These are phyloP conservation scores for Cephalotes varians DNA, from an alignment of 2,888 invertebrate genomes.

Conservation along the genomic window DNA sequence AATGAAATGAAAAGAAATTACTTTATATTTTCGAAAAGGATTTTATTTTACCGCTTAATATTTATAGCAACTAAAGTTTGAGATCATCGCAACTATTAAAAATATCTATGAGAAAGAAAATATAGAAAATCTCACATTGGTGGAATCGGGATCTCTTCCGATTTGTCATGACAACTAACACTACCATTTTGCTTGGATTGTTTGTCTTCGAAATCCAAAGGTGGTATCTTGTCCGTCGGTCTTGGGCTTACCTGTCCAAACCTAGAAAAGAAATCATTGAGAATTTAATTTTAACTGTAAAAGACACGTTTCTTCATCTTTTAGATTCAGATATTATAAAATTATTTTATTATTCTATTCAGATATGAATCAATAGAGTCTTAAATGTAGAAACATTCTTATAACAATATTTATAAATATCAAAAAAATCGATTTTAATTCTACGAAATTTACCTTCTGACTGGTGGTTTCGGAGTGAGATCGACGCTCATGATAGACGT, in stretches of 20 bases:
- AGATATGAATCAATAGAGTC: not conserved
- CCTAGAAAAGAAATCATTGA: conserved; percentile 62
- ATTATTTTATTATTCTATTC: not conserved
- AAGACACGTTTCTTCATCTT: not conserved
- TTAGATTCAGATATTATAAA: not conserved
- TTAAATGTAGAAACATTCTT: not conserved
- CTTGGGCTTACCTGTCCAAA: conserved; percentile 82
- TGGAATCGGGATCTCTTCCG: conserved; percentile 78
- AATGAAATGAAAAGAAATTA: not conserved
- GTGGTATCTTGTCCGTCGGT: conserved; percentile 78
- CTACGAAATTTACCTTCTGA: conserved; percentile 73
- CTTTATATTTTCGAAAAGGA: not conserved
- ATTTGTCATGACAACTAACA: conserved; percentile 66
- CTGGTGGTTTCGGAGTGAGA: conserved; percentile 82
- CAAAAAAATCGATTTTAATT: not conserved
- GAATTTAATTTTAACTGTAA: conserved; percentile 4
- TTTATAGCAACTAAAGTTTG: not conserved
- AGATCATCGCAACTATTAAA: not conserved
- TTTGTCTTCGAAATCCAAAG: conserved; percentile 75
- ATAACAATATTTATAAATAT: not conserved
- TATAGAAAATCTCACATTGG: conserved; percentile 68
- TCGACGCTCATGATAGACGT: conserved; percentile 77
- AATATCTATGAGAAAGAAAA: conserved; percentile 8
- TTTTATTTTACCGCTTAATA: not conserved
- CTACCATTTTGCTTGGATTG: conserved; percentile 67